phyloP scores from a whole-genome alignment of 2,113 vertebrate species.

The Pluvianellus socialis region DNA sequence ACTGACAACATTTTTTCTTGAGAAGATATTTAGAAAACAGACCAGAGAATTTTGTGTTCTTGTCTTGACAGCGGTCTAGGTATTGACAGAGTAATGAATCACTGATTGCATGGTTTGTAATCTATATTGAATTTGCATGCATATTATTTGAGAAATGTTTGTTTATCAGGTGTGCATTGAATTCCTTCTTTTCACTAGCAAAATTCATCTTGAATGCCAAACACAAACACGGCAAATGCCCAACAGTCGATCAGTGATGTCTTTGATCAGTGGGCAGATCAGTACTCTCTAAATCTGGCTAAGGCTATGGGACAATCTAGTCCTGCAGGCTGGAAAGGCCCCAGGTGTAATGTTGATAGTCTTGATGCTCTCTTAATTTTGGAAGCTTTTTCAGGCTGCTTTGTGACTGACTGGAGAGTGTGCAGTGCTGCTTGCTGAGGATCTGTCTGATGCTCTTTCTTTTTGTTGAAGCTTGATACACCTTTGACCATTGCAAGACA shows the following conservation, averaged over 20 bases:
- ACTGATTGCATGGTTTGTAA: background rate
- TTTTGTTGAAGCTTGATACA: constrained; percentile 27
- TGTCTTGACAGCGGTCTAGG: background rate
- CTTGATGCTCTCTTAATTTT: background rate
- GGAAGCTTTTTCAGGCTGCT: constrained; percentile 2
- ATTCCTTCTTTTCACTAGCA: background rate
- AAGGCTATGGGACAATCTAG: background rate
- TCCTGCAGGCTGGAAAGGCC: background rate
- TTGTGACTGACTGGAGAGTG: background rate
- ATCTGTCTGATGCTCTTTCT: constrained; percentile 2
- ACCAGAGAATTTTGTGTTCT: background rate
- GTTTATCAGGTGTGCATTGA: background rate
- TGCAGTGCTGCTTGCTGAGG: constrained; percentile 14
- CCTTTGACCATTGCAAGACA: constrained; percentile 36
- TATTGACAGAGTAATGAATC: background rate
- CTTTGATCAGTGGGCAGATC: background rate
- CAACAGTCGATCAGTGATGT: background rate
- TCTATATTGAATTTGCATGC: background rate
- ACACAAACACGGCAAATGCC: background rate
- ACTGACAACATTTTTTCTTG: background rate
- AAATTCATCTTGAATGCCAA: background rate
- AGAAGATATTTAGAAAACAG: background rate
- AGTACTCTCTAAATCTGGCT: background rate
- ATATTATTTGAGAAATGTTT: background rate
- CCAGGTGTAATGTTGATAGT: background rate